phyloP scores from a whole-genome alignment of 37 sponge, comb jelly and placozoan genomes.

The Hexactinellida sp. region DNA sequence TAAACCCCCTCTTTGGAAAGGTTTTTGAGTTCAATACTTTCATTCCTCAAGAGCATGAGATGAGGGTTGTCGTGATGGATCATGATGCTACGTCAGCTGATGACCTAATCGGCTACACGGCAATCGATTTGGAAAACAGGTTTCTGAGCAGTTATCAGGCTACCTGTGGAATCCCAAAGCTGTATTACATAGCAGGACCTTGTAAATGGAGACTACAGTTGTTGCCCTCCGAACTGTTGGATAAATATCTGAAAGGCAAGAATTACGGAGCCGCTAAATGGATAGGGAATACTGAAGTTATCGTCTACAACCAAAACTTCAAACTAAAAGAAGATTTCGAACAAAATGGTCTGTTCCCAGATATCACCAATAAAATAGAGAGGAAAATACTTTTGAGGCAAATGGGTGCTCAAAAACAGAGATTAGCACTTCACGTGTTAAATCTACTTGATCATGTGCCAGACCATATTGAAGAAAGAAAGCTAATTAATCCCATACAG shows the following conservation, averaged over 20 bases:
- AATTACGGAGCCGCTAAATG: constrained; percentile 10
- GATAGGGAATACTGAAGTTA: constrained; percentile 25
- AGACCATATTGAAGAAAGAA: constrained; percentile 40
- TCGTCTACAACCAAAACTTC: constrained; percentile 22
- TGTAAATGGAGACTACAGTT: constrained; percentile 29
- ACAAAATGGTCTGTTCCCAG: neutral
- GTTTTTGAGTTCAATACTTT: constrained; percentile 30
- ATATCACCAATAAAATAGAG: neutral
- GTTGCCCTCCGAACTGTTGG: constrained; percentile 28
- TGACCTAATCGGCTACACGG: constrained; percentile 43
- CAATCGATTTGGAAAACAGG: constrained; percentile 39
- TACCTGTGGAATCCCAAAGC: constrained; percentile 37
- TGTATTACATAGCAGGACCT: constrained; percentile 29
- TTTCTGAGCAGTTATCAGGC: constrained; percentile 28
- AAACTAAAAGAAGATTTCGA: constrained; percentile 17
- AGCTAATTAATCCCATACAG: constrained; percentile 29
- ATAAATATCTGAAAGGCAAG: constrained; percentile 19
- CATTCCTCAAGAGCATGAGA: constrained; percentile 25
- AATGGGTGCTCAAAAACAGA: constrained; percentile 28
- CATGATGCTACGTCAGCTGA: constrained; percentile 31
- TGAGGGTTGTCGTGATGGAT: constrained; percentile 36
- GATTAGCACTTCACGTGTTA: constrained; percentile 30
- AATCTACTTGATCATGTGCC: constrained; percentile 22
- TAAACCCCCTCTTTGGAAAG: constrained; percentile 38
- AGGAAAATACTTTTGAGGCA: neutral